Conservation (phyloP, 2,113 vertebrate species). For the Isurus oxyrinchus region DNA sequence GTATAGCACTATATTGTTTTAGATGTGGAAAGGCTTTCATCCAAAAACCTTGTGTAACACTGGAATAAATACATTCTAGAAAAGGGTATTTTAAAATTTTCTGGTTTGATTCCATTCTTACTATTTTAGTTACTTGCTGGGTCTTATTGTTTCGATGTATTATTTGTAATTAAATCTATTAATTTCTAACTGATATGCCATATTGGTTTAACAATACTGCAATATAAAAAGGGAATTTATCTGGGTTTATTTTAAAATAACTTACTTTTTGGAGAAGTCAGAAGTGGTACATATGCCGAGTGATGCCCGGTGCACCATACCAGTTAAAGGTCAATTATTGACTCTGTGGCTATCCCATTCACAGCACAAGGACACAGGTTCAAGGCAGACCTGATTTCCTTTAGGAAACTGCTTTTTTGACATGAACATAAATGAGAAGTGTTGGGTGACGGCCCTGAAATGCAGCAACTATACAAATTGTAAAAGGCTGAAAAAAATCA, state of each 20-base stretch:
- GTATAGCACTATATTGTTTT: not conserved
- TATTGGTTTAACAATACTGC: not conserved
- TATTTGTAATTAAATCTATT: not conserved
- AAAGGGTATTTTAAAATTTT: not conserved
- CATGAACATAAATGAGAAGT: no score
- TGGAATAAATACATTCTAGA: not conserved
- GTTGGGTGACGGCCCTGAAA: no score
- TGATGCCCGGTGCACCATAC: not conserved
- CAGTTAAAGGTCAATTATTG: no score
- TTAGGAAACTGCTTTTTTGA: no score
- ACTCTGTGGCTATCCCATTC: no score
- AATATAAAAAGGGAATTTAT: no score
- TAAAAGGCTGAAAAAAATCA: no score
- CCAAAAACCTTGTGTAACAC: not conserved
- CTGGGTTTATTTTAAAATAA: no score
- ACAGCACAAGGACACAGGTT: no score
- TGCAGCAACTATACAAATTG: no score
- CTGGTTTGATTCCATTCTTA: not conserved
- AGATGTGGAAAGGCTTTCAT: not conserved
- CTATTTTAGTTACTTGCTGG: not conserved
- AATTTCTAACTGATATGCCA: not conserved
- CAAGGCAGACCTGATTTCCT: no score
- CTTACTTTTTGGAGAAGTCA: not conserved
- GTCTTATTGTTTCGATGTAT: not conserved
- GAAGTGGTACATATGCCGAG: not conserved